A percentile compares a stretch with the other conserved stretches of the same genome.
phyloP scores from a whole-genome alignment of 2,888 invertebrate species.

The Brachypalpus laphriformis region DNA sequence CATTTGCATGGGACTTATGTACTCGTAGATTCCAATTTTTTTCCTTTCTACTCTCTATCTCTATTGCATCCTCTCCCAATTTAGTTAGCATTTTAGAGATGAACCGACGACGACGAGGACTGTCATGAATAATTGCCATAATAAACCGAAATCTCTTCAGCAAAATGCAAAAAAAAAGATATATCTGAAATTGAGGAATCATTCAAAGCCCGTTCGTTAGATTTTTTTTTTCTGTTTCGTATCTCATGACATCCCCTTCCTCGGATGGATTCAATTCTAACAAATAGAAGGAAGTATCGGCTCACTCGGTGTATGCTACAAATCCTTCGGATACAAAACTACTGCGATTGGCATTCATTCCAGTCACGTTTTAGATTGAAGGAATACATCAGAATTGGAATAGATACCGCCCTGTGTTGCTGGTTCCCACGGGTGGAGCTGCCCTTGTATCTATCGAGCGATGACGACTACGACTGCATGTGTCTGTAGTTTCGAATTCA shows the following conservation, averaged over 20 bases:
- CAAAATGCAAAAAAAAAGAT: slow-evolving; percentile 1
- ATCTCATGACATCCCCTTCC: neutral
- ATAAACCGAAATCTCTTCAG: slow-evolving; percentile 61
- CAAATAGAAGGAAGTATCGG: slow-evolving; percentile 61
- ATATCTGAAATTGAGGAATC: slow-evolving; percentile 45
- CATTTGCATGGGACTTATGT: slow-evolving; percentile 39
- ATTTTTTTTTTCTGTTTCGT: neutral
- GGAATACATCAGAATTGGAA: slow-evolving; percentile 71
- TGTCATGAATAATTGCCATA: slow-evolving; percentile 70
- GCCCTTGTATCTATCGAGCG: neutral
- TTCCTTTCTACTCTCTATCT: neutral
- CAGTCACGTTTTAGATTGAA: slow-evolving; percentile 73
- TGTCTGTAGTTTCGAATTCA: slow-evolving; percentile 46
- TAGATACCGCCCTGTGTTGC: slow-evolving; percentile 43
- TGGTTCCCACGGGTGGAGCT: slow-evolving; percentile 17
- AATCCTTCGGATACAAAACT: slow-evolving; percentile 56
- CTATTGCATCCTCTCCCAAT: slow-evolving; percentile 12
- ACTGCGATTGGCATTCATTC: slow-evolving; percentile 59
- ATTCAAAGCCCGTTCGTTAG: slow-evolving; percentile 24
- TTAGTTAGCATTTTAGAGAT: slow-evolving; percentile 22
- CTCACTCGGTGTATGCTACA: slow-evolving; percentile 13
- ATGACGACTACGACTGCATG: slow-evolving; percentile 33
- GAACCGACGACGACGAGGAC: slow-evolving; percentile 41
- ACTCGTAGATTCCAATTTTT: neutral
- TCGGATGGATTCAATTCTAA: slow-evolving; percentile 32